Conservation (phyloP, 2,797 vertebrate genomes). For the Leptoclinus maculatus region DNA sequence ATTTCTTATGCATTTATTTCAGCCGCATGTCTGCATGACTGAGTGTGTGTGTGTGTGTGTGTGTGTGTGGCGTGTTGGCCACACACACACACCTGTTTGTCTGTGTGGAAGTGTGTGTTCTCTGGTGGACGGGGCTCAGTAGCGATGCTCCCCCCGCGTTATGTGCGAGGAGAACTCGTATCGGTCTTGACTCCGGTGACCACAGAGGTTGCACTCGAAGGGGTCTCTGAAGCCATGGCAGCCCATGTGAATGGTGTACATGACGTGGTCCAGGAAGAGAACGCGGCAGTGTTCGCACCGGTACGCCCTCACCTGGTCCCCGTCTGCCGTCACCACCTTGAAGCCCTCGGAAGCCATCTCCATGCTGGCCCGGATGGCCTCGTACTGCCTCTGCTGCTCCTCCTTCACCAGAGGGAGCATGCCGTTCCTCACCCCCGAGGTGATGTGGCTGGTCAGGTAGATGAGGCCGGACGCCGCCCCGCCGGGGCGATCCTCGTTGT, state of each 20-base stretch:
- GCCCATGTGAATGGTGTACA: slow-evolving; percentile 99
- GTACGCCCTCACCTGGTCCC: slow-evolving; percentile 93
- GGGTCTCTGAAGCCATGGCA: slow-evolving; percentile 98
- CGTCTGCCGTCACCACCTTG: slow-evolving; percentile 91
- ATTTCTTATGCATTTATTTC: slow-evolving; percentile 39
- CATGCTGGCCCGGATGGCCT: slow-evolving; percentile 87
- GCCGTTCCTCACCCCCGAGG: slow-evolving; percentile 90
- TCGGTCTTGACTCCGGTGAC: slow-evolving; percentile 96
- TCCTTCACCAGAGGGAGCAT: slow-evolving; percentile 90
- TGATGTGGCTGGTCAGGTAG: slow-evolving; percentile 97
- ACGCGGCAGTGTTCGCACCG: slow-evolving; percentile 95
- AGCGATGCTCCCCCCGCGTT: slow-evolving; percentile 96
- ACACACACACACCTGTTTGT: slow-evolving; percentile 17
- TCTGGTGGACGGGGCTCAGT: slow-evolving; percentile 58
- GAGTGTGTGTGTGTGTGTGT: background rate
- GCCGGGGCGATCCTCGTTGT: slow-evolving; percentile 90
- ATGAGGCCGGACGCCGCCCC: slow-evolving; percentile 86
- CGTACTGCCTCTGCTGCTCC: slow-evolving; percentile 91
- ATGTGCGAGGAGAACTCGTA: slow-evolving; percentile 99
- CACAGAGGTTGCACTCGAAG: slow-evolving; percentile 99
- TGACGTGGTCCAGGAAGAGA: slow-evolving; percentile 98
- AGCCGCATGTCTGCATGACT: slow-evolving; percentile 27
- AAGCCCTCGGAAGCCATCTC: slow-evolving; percentile 91
- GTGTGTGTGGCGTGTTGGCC: slow-evolving; percentile 9
- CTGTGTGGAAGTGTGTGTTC: slow-evolving; percentile 28